phyloP scores from a whole-genome alignment of 2,888 invertebrate species.

The Drosophila maculinotata region DNA sequence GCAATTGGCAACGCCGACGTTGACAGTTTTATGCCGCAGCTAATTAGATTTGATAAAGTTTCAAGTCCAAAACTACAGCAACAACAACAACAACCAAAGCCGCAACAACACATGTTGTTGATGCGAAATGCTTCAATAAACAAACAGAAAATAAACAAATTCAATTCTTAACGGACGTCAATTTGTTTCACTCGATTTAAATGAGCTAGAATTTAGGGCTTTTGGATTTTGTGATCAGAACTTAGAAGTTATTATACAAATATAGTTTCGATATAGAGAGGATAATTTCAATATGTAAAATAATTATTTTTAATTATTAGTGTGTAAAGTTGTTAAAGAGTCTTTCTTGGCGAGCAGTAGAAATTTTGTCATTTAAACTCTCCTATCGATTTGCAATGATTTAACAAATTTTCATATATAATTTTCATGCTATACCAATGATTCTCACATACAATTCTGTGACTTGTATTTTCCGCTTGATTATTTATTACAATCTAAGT shows the following conservation, averaged over 20 bases:
- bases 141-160: constrained; percentile 20
- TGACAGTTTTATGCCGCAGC: constrained; percentile 62
- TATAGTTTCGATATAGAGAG: background rate
- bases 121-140: constrained; percentile 42
- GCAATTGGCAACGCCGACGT: constrained; percentile 47
- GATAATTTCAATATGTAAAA: too few species aligned
- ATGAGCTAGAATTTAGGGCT: constrained; percentile 1
- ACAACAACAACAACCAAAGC: constrained; percentile 6
- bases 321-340: too few species aligned
- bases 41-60: constrained; percentile 62
- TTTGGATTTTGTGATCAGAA: background rate
- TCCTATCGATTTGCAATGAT: too few species aligned
- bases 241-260: background rate
- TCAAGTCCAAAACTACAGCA: constrained; percentile 11
- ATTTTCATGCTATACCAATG: too few species aligned
- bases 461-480: background rate
- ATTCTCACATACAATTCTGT: background rate
- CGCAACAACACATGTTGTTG: constrained; percentile 47
- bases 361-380: too few species aligned
- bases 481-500: background rate
- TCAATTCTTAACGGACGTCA: constrained; percentile 29
- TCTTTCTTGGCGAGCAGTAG: too few species aligned
- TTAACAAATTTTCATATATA: too few species aligned
- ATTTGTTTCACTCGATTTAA: constrained; percentile 9
- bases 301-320: too few species aligned